Evolutionary conservation across 2,113 vertebrate genomes (phyloP), one percentile per base, ranked within the genome.

Genomic region (Pardalotus punctatus): DNA sequence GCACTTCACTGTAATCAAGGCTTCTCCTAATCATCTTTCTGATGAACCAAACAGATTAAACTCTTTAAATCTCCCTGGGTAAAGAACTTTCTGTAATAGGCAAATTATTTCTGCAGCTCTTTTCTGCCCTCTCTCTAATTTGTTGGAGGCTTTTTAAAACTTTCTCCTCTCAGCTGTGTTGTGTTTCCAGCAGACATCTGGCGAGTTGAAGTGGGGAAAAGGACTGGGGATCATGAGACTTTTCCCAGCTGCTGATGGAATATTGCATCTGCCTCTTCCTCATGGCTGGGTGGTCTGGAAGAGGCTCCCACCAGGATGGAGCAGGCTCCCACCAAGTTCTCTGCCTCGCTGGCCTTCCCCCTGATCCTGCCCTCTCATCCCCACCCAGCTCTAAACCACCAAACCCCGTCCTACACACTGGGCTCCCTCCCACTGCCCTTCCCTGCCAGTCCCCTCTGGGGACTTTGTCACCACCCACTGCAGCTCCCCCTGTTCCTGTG

Each of bases 21-120:
- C 88, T 88, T 54, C 93, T 93, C 69, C 73, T 94, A 71, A 93
- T 94, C 1, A 29, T 45, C 91, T 47, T 79, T 24, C 88, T 90
- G 88, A 93, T 79, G 94, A 93, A 76, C 78, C 9, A 62, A 90
- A 74, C 82, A 88, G 88, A 94, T 94, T 81, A 85, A 92, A 79
- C 85, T 85, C 93, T 74, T 92, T 67, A 53, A 58, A 67, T 25
- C 85, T 94, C 91, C 27, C 73, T 0, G 11, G 70, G 48, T 42
- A 74, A 85, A 53, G 81, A 95, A 93, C 78, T 92, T 94, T 58
- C 60, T 14, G 51, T 82, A 79, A 92, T 7, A 74, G 85, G 33
- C 35, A 71, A 14, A 92, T 94, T 74, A 82, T 51, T 90, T 71
- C 54, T 81, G 65, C 57, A 74, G 88, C 70, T 88, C 66, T 82